phyloP scores from a whole-genome alignment of 2,797 vertebrate genomes.

The Nyctalus aviator region DNA sequence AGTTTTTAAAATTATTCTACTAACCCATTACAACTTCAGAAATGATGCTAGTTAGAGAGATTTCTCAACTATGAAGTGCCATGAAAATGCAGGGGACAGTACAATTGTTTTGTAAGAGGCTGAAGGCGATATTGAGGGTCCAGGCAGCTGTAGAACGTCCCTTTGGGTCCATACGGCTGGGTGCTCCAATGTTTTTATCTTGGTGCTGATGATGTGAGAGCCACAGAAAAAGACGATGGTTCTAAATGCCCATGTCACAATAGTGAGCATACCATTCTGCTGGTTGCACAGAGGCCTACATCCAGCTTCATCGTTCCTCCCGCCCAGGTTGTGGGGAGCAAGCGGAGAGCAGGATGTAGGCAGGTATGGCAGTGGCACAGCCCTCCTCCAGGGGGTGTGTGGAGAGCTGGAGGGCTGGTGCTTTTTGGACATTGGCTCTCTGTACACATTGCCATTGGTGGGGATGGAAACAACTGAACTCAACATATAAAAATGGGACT shows the following conservation, averaged over 20 bases:
- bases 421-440: background rate
- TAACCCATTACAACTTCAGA: background rate
- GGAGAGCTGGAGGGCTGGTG: too few relatives aligned
- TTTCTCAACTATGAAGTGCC: background rate
- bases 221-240: background rate
- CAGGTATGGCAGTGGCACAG: background rate
- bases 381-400: background rate
- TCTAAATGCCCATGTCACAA: background rate
- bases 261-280: background rate
- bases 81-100: background rate
- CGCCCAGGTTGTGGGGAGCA: background rate
- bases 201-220: background rate
- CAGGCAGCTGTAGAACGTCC: background rate
- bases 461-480: background rate
- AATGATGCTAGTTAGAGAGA: background rate
- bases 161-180: background rate
- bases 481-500: background rate
- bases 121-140: background rate
- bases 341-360: rapidly evolving
- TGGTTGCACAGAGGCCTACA: background rate
- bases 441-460: too few relatives aligned
- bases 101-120: background rate
- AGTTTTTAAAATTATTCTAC: background rate
- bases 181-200: background rate
- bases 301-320: background rate